Evolutionary conservation across 1,140 invertebrate genomes (phyloP), one percentile per base, ranked within the genome.

Genomic region (Ruditapes philippinarum): DNA sequence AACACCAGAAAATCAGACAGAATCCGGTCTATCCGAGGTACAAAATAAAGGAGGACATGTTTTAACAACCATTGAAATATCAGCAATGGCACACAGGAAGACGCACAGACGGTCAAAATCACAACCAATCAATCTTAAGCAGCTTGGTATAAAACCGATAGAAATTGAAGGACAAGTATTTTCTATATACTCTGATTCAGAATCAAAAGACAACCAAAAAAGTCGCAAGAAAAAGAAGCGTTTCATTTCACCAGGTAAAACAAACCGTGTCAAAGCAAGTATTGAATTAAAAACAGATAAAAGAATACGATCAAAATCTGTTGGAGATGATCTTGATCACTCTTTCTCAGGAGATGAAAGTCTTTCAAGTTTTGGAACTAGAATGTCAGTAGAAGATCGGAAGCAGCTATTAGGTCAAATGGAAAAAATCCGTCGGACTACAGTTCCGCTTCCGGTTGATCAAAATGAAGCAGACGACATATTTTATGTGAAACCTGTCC

Each of bases 121-220:
- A 0, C 85, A 88, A 14, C 85, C 85, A 70, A 88, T 65, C 33
- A 68, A 51, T 57, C 0, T 78, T 1, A 62, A 73, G 42, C 38
- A 78, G 7, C 40, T 78, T 60, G 73, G 51, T n/a, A 54, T 38
- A 25, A 70, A 65, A 79, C 60, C 54, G 0, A 42, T 9, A 12
- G 38, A 79, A 40, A 51, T 80, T n/a, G 57, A 80, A 36, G 85
- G 85, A 33, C 49, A 73, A n/a, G n/a, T 70, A 25, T 38, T 79
- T 38, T 80, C 85, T 5, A 88, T 88, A 33, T 88, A 68, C 36
- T 88, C 85, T 17, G 85, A 88, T 36, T 62, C 85, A 45, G 85
- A 88, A 38, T 49, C 62, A 60, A 62, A 38, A 38, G 36, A 68
- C 33, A 54, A 51, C 1, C 60, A 36, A 31, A 45, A 80, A 68